Evolutionary conservation across 92 coral and sea anemone species (phyloP), one percentile per base, ranked within the genome.

Genomic region (Metridium senile): DNA sequence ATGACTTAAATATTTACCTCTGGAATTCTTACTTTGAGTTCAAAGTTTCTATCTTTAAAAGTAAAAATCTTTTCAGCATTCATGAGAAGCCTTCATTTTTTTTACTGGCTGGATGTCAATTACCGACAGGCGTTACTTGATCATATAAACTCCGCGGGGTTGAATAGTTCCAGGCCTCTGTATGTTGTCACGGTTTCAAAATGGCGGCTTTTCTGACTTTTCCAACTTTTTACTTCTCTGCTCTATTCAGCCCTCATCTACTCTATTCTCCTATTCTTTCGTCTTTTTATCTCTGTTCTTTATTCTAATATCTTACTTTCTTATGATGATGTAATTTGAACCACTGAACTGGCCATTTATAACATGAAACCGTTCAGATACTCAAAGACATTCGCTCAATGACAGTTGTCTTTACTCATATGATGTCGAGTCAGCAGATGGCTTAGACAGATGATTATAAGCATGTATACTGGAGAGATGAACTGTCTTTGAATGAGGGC

Each of bases 361-460:
- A 68, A 74, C 81, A 81, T 86, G 70, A 81, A 85, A 84, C 86
- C 76, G n/a, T 58, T 68, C 89, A 74, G 65, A 57, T 49, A n/a
- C 54, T 72, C 80, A 78, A 82, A 61, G 68, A 79, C 83, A 53
- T 71, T 51, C 76, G 74, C 77, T 70, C 85, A 13, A 54, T 86
- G 88, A 82, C 27, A 62, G 88, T 69, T 54, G 82, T 89, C 94
- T 86, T 89, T 89, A 89, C 94, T 89, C 94, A 89, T 86, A 89
- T 89, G 94, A 89, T 71, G 73, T 66, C 89, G 17, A 29, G 20
- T 1, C 20, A 30, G 3, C 25, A 54, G 20, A 2, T 54, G 59
- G 13, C 49, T 39, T 39, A 39, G 84, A 82, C 83, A 89, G 61
- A 72, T 86, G 94, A 89, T 89, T 89, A 59, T 80, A 39, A 39